These are phyloP conservation scores for Catalaphyllia jardinei DNA, from an alignment of 64 coral and sea anemone genomes.

Conservation along the genomic window DNA sequence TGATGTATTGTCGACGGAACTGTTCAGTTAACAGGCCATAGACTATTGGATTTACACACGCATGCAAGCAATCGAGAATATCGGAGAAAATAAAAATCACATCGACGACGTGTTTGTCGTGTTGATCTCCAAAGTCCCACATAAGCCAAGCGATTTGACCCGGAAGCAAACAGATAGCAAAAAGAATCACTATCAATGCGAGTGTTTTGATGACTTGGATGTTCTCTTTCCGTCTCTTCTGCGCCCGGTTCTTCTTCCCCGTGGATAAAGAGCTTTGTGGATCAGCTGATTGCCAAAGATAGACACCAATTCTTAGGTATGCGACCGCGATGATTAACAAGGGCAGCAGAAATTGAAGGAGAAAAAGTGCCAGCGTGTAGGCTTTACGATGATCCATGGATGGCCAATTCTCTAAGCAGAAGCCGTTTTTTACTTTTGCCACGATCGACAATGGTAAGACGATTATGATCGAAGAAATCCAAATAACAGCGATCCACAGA, in stretches of 20 bases:
- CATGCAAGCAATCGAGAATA: conserved; percentile 70
- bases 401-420: conserved; percentile 48
- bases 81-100: conserved; percentile 69
- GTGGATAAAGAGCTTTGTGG: neutral
- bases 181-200: conserved; percentile 54
- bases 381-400: conserved; percentile 19
- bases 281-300: conserved; percentile 12
- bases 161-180: conserved; percentile 56
- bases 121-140: conserved; percentile 40
- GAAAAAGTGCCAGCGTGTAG: conserved; percentile 53
- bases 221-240: conserved; percentile 51
- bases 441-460: conserved; percentile 46
- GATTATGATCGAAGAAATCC: conserved; percentile 35
- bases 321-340: conserved; percentile 48
- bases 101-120: neutral
- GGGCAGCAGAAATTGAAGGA: conserved; percentile 56
- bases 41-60: conserved; percentile 80
- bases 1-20: conserved; percentile 67
- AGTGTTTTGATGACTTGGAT: conserved; percentile 50
- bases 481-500: conserved; percentile 40
- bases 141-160: conserved; percentile 66
- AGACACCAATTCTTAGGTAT: conserved; percentile 48
- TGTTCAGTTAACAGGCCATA: conserved; percentile 76
- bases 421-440: neutral
- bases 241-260: neutral